These are phyloP conservation scores for Coregonus ussuriensis DNA, from an alignment of 2,797 vertebrate genomes.

Conservation along the genomic window DNA sequence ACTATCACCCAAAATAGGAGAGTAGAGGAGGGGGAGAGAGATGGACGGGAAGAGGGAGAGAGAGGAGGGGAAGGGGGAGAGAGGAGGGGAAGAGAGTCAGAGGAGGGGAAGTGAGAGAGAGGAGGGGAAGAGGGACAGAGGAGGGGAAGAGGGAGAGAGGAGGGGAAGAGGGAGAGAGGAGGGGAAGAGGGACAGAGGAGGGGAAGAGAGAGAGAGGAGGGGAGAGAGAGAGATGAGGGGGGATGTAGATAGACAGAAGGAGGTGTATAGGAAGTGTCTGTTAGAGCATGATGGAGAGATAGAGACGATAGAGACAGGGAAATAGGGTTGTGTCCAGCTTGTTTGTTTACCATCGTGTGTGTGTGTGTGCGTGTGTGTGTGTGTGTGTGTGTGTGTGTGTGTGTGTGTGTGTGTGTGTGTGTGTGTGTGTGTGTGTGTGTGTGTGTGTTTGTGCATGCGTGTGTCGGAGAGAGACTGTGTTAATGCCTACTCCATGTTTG, in stretches of 20 bases:
- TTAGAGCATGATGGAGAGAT: too few species aligned
- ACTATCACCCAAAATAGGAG: too few species aligned
- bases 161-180: not conserved
- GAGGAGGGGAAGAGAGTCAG: constrained; percentile 28
- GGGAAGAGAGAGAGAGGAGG: too few species aligned
- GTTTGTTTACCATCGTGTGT: too few species aligned
- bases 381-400: not conserved
- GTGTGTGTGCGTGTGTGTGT: constrained; percentile 4
- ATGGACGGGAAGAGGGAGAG: not conserved
- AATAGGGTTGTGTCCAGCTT: too few species aligned
- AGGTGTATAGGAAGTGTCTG: not conserved
- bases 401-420: not conserved
- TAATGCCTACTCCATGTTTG: constrained; percentile 28
- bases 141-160: not conserved
- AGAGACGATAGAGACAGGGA: too few species aligned
- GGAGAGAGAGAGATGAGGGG: too few species aligned
- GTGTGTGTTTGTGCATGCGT: not conserved
- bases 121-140: not conserved
- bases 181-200: not conserved
- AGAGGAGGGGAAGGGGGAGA: constrained; percentile 38
- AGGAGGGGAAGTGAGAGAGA: constrained; percentile 21
- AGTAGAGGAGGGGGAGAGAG: not conserved
- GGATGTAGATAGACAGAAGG: not conserved
- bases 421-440: too few species aligned
- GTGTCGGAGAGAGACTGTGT: constrained; percentile 28